Base-by-base conservation (phyloP, 2,113 vertebrate species). In the Platichthys stellatus region DNA sequence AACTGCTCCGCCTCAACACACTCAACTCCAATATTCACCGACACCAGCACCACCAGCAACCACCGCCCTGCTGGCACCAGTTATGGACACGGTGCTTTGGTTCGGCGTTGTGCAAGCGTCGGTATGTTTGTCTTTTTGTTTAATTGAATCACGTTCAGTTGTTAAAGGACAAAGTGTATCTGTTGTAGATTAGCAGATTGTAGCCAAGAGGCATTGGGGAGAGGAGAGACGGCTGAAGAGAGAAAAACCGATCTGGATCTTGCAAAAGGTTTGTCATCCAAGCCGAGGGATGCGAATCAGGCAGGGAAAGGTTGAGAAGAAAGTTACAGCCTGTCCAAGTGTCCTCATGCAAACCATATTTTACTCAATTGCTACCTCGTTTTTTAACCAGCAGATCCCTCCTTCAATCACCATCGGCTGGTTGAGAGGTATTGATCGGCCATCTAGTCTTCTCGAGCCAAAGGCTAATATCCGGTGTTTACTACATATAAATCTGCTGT, bases 401-500 rank as follows among this genome's bases (percentile, higher is more conserved):
- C 67, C 28, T 80, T 87, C 6, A 60, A 49, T 76, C 60, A 51
- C 69, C 66, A 78, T 66, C 70, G 84, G 62, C 64, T 49, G 53
- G 18, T 31, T 75, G 66, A 79, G 68, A 73, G 61, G 80, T 86
- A 86, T 84, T 82, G 87, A 89, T 89, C 26, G 35, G 49, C 61
- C 47, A 67, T 75, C 74, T 63, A 53, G 78, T 85, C 61, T 72
- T 71, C 67, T 69, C 18, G 65, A 89, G 77, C 38, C 72, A 86
- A 86, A 83, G 80, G 78, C 70, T 80, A 86, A 90, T 79, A 81
- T 85, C 57, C 31, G 24, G 67, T 76, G 64, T 89, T 90, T 85
- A 76, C 76, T 53, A 62, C 53, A n/a, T 69, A 83, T 78, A 4
- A 87, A 86, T 91, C 51, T 45, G 76, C 51, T 69, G 59, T 77